Evolutionary conservation across 2,888 invertebrate genomes (phyloP).

Genomic region (Ophonus ardosiacus): DNA sequence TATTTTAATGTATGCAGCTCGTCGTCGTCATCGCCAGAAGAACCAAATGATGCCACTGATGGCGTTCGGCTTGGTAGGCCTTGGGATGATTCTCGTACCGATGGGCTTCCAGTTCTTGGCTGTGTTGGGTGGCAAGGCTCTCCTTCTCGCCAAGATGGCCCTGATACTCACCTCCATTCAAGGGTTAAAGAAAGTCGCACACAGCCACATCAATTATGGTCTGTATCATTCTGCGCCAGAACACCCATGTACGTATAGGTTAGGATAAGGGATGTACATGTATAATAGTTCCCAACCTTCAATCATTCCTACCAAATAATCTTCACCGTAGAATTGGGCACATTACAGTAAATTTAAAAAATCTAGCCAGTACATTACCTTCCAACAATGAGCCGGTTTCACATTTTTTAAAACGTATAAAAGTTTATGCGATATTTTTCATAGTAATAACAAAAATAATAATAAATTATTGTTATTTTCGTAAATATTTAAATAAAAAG

Average conservation of each 20-base stretch:
- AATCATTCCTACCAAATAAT: too few species aligned
- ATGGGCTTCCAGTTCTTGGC: slow-evolving; percentile 92
- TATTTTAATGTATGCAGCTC: slow-evolving; percentile 65
- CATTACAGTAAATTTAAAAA: too few species aligned
- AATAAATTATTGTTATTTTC: too few species aligned
- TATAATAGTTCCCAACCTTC: too few species aligned
- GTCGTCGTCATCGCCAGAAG: slow-evolving; percentile 78
- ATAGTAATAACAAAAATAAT: too few species aligned
- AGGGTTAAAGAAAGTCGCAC: slow-evolving; percentile 87
- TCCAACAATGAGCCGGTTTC: too few species aligned
- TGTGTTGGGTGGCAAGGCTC: slow-evolving; percentile 88
- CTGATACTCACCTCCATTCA: slow-evolving; percentile 88
- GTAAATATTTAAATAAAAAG: too few species aligned
- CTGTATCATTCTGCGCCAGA: slow-evolving; percentile 81
- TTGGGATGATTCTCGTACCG: slow-evolving; percentile 87
- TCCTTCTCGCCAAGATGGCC: slow-evolving; percentile 89
- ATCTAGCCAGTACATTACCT: too few species aligned
- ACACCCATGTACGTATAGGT: slow-evolving; percentile 66
- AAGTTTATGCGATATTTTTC: too few species aligned
- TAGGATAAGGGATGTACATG: not conserved
- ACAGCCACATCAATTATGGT: slow-evolving; percentile 86
- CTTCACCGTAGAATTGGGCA: too few species aligned
- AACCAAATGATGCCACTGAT: slow-evolving; percentile 86
- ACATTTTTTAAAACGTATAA: too few species aligned
- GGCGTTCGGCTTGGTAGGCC: slow-evolving; percentile 87